A percentile compares a stretch with the other conserved stretches of the same genome.
phyloP scores from a whole-genome alignment of 2,113 vertebrate genomes.

The Notechis scutatus region DNA sequence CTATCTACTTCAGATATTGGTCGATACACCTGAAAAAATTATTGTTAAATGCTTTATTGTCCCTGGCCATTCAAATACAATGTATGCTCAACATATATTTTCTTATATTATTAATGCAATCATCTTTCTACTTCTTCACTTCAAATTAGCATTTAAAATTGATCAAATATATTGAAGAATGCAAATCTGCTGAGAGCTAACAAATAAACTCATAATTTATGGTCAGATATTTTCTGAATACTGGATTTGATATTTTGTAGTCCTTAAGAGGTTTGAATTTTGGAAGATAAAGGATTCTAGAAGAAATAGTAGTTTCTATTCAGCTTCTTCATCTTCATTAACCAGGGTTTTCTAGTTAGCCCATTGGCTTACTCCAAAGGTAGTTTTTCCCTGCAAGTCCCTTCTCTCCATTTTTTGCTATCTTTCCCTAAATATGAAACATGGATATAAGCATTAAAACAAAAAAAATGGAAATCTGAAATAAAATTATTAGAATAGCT shows the following conservation, averaged over 20 bases:
- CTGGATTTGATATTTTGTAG: neutral
- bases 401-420: neutral
- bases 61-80: neutral
- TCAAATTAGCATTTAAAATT: neutral
- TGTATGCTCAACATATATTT: neutral
- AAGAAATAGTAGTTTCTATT: neutral
- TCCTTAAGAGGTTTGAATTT: neutral
- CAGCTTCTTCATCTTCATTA: neutral
- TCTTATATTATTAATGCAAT: neutral
- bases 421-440: neutral
- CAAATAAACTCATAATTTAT: neutral
- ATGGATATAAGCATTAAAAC: neutral
- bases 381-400: neutral
- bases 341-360: neutral
- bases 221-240: neutral
- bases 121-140: neutral
- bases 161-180: neutral
- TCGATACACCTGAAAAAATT: constrained; percentile 42
- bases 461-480: neutral
- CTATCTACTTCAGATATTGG: constrained; percentile 21
- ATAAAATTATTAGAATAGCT: neutral
- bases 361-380: neutral
- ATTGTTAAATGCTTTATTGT: constrained; percentile 6
- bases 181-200: neutral
- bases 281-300: neutral